Base-by-base conservation (phyloP, 2,113 vertebrate genomes). In the Rhinoptilus africanus region DNA sequence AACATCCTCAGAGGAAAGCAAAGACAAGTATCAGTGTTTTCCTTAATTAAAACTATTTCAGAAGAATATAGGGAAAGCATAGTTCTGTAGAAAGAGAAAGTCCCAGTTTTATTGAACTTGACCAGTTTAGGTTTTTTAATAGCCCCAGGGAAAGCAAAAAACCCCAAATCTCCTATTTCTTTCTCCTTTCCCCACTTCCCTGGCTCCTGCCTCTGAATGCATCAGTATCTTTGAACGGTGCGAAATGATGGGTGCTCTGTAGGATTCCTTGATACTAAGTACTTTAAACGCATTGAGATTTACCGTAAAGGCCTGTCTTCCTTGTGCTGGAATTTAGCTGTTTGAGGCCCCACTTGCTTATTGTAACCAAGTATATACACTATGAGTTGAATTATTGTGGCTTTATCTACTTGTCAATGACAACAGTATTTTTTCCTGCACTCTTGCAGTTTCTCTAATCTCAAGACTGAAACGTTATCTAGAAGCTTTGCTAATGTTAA, bases 401-500 rank as follows among this genome's bases (percentile, higher is more conserved):
- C 37, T 89, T 91, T 95, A 51, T 92, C 62, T 91, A 18, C 41
- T 92, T 71, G 50, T 77, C 64, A 60, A 2, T 74, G 41, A 69
- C 51, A 96, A 45, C 22, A 53, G 28, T 90, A 28, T 64, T 88
- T 92, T 95, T 95, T 93, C 85, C 37, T 81, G 68, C 47, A n/a
- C 8, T 34, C 32, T 86, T 93, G 79, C 75, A 60, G 34, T 80
- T 94, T 76, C 57, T 80, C 37, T 83, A 54, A 88, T 76, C 71
- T 85, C 27, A 60, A 6, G 2, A 59, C 90, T 50, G 66, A 89
- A 87, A 28, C 13, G 14, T 47, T 94, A 78, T 71, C 78, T 74
- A 50, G n/a, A 63, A 50, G 5, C 50, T 48, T 91, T 91, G 59
- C 57, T 92, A 11, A 51, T 71, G 54, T 76, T 68, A 75, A 75